Base-by-base conservation (phyloP, 2,113 vertebrate species). In the Scalopus aquaticus region DNA sequence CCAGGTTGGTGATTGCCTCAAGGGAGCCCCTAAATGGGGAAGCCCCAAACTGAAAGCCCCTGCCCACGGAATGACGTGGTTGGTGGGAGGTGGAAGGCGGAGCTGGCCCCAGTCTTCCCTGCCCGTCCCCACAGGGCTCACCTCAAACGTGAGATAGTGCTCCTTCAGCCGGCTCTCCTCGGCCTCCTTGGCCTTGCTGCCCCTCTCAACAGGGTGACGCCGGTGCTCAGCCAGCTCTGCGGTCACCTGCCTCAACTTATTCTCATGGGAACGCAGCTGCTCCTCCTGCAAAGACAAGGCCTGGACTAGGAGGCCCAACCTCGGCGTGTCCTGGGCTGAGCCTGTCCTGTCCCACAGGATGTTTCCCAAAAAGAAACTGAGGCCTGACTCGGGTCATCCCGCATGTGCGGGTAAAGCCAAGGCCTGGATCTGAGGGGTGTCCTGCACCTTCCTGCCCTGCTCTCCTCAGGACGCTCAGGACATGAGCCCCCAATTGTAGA, bases 61-160 rank as follows among this genome's bases (percentile, higher is more conserved):
- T 26, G 11, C 46, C 26, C 84, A 8, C 11, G 20, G n/a, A 69
- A 37, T n/a, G 58, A 42, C 3, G 5, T 1, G 64, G 74, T 28
- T 13, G 51, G n/a, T 3, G 6, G 44, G 32, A 70, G n/a, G 30
- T n/a, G 22, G 58, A 49, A 9, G 72, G 22, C 15, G 81, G 17
- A 62, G 19, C 30, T 30, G 37, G 13, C 42, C 62, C 74, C 76
- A 49, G 6, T 35, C 74, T 54, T 39, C 5, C 2, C 32, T 24
- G 20, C 4, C 10, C 19, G 3, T 7, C 44, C 74, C 28, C 2
- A 17, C 56, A 88, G 93, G 72, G 32, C 98, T 97, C 98, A 99
- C 99, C 99, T 99, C 99, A 22, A 99, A 99, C 17, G 98, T 99
- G 97, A 99, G 99, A 98, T 99, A 99, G 98, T 99, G 99, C 97